Conservation (phyloP, 2,888 invertebrate species). For the Hololepta plana region DNA sequence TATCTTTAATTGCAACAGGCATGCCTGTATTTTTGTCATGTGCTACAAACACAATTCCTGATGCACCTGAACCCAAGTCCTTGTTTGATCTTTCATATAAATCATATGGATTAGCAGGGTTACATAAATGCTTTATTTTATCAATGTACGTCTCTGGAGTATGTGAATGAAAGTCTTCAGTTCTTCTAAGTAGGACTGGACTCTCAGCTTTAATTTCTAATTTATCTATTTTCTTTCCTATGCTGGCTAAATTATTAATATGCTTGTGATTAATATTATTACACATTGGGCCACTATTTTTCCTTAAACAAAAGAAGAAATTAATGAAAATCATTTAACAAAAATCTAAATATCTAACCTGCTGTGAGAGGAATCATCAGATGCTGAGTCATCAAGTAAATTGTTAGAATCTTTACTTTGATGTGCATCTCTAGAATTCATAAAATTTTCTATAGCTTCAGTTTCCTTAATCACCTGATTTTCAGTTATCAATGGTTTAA, state of each 20-base stretch:
- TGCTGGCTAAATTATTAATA: too few species aligned
- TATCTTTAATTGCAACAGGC: constrained; percentile 89
- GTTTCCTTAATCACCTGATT: constrained; percentile 67
- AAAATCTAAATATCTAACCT: too few species aligned
- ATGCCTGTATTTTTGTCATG: constrained; percentile 52
- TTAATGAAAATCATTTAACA: neutral
- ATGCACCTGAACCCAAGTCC: constrained; percentile 83
- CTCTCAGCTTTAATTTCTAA: too few species aligned
- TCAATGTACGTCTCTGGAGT: too few species aligned
- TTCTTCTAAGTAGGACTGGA: too few species aligned
- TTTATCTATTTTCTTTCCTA: too few species aligned
- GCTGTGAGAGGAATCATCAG: constrained; percentile 4
- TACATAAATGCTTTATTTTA: constrained; percentile 61
- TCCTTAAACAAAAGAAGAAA: too few species aligned
- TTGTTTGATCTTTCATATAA: too few species aligned
- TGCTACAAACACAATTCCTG: constrained; percentile 83
- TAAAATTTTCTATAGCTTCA: constrained; percentile 60
- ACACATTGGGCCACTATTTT: too few species aligned
- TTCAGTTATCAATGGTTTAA: constrained; percentile 68
- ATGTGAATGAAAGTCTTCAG: too few species aligned
- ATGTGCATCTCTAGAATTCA: constrained; percentile 53
- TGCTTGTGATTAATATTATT: too few species aligned
- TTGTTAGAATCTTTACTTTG: constrained; percentile 35
- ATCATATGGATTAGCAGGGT: constrained; percentile 60
- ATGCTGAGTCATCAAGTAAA: constrained; percentile 2